Conservation (phyloP, 2,113 vertebrate genomes). For the Mustelus asterias region DNA sequence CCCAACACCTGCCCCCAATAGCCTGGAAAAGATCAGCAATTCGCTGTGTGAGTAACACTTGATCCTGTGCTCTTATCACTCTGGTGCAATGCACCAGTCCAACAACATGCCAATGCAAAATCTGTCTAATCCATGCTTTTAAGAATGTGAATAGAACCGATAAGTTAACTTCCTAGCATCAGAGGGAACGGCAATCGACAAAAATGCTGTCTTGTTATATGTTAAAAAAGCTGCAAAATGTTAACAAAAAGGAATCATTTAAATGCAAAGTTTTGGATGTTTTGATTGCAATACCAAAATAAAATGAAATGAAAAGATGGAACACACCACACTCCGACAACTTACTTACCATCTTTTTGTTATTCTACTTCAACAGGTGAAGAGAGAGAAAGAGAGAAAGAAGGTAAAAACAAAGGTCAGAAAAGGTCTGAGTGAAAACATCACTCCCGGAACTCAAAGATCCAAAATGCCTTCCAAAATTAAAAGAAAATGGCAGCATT, state of each 20-base stretch:
- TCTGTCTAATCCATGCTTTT: neutral
- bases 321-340: slow-evolving; percentile 65
- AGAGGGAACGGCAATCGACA: neutral
- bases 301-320: slow-evolving; percentile 47
- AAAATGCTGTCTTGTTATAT: neutral
- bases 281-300: slow-evolving; percentile 35
- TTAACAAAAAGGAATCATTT: slow-evolving; percentile 29
- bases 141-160: neutral
- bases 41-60: neutral
- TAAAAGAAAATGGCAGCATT: slow-evolving; percentile 7
- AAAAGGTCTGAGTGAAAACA: slow-evolving; percentile 64
- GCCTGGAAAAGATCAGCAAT: neutral
- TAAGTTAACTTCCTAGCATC: neutral
- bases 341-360: slow-evolving; percentile 97
- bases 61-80: neutral
- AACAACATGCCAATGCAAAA: neutral
- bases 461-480: slow-evolving; percentile 26
- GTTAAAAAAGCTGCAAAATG: slow-evolving; percentile 9
- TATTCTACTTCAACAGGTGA: slow-evolving; percentile 91
- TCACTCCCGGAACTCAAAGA: slow-evolving; percentile 56
- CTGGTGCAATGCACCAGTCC: neutral
- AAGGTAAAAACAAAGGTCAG: slow-evolving; percentile 74
- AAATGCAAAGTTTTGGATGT: slow-evolving; percentile 17
- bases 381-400: slow-evolving; percentile 59
- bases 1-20: neutral